Percentiles rank a stretch among this genome's conserved stretches.
Evolutionary conservation across 2,797 vertebrate species (phyloP).

Genomic region (Mycteria americana): DNA sequence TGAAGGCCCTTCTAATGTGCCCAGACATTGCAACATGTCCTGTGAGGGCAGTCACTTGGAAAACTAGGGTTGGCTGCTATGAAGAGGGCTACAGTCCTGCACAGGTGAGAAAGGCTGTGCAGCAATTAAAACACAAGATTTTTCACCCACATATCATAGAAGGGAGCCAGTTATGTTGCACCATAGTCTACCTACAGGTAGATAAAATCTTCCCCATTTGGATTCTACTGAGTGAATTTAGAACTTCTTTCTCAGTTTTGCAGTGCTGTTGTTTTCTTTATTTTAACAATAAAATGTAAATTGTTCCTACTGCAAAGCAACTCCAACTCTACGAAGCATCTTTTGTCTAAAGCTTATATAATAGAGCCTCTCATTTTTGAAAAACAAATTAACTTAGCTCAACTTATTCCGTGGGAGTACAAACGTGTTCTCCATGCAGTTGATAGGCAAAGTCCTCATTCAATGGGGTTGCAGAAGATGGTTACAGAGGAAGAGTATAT

Average conservation of each 20-base stretch:
- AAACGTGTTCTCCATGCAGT: neutral
- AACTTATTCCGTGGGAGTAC: neutral
- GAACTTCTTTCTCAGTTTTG: neutral
- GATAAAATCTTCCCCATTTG: neutral
- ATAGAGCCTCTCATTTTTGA: neutral
- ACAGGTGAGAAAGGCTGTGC: neutral
- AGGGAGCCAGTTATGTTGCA: neutral
- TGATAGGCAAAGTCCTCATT: neutral
- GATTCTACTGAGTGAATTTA: neutral
- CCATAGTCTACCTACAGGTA: neutral
- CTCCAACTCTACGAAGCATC: neutral
- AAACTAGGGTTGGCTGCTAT: neutral
- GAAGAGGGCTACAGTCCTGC: neutral
- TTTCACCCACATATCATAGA: neutral
- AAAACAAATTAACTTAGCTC: neutral
- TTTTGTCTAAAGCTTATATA: constrained; percentile 4
- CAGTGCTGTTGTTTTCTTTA: neutral
- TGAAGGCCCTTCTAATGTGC: neutral
- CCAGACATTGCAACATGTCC: neutral
- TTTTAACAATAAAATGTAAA: neutral
- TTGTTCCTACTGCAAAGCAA: neutral
- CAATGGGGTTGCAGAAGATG: neutral
- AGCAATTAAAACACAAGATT: neutral
- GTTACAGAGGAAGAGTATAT: neutral
- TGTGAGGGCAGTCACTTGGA: neutral